Evolutionary conservation across 2,797 vertebrate species (phyloP).

Genomic region (Gadopsis marmoratus): DNA sequence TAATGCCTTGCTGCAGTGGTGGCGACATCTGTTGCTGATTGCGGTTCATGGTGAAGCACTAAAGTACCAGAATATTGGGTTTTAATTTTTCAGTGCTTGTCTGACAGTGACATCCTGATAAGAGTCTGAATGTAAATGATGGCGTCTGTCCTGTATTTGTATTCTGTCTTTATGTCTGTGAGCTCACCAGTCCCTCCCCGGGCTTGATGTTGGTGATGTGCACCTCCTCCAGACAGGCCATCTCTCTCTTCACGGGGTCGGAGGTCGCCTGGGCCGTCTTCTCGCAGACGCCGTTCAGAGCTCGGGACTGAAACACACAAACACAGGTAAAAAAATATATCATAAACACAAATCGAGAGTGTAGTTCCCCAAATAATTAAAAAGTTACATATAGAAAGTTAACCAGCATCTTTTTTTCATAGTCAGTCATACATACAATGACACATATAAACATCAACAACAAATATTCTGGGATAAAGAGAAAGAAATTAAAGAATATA

Average conservation of each 20-base stretch:
- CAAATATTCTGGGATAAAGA: too few species aligned
- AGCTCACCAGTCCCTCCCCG: constrained; percentile 94
- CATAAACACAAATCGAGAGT: background rate
- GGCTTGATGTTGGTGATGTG: constrained; percentile 89
- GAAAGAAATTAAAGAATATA: too few species aligned
- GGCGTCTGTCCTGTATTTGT: background rate
- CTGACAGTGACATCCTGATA: background rate
- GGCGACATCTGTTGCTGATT: constrained; percentile 34
- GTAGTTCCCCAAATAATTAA: background rate
- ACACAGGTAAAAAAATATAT: background rate
- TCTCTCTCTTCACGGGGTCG: constrained; percentile 88
- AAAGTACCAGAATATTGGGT: constrained; percentile 27
- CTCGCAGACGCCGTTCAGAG: constrained; percentile 92
- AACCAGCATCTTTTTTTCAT: background rate
- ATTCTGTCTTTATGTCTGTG: background rate
- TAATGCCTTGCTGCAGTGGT: background rate
- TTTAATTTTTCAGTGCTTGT: constrained; percentile 21
- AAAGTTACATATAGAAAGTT: background rate
- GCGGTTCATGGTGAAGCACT: constrained; percentile 27
- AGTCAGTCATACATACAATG: too few species aligned
- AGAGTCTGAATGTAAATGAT: background rate
- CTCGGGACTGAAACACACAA: constrained; percentile 85
- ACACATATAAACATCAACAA: too few species aligned
- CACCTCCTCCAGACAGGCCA: constrained; percentile 91
- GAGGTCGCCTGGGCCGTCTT: constrained; percentile 87